A percentile compares a stretch with the other conserved stretches of the same genome.
phyloP scores from a whole-genome alignment of 2,113 vertebrate species.

The Festucalex cinctus region DNA sequence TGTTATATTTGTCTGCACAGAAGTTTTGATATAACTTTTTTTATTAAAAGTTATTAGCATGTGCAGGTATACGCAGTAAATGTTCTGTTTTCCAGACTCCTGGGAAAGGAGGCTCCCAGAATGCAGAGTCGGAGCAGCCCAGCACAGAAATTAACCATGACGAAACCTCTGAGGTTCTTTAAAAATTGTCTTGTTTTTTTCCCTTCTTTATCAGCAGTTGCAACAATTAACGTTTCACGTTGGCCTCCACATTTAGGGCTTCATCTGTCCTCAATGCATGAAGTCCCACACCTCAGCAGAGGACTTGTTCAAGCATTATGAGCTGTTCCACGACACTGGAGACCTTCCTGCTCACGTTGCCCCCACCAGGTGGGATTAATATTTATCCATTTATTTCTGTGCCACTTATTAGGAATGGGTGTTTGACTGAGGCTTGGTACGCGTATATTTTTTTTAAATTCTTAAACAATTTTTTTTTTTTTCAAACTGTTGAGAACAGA shows the following conservation, averaged over 20 bases:
- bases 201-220: neutral
- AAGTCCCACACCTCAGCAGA: conserved; percentile 97
- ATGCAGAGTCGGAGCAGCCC: conserved; percentile 88
- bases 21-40: neutral
- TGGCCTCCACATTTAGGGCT: conserved; percentile 77
- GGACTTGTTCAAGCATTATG: conserved; percentile 97
- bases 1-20: neutral
- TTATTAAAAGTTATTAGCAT: neutral
- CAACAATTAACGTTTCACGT: neutral
- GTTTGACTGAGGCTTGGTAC: neutral
- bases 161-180: conserved; percentile 88
- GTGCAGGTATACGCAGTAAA: neutral
- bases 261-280: conserved; percentile 99
- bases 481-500: too few relatives aligned
- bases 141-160: conserved; percentile 87
- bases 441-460: too few relatives aligned
- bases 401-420: neutral
- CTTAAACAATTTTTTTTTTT: too few relatives aligned
- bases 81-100: conserved; percentile 81
- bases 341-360: conserved; percentile 80
- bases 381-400: neutral
- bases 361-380: conserved; percentile 76
- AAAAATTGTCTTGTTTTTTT: neutral
- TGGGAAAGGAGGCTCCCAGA: conserved; percentile 92
- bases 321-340: conserved; percentile 88